A percentile compares a stretch with the other conserved stretches of the same genome.
Conservation (phyloP, 1,140 invertebrate species). For the Sycophila sp. region DNA sequence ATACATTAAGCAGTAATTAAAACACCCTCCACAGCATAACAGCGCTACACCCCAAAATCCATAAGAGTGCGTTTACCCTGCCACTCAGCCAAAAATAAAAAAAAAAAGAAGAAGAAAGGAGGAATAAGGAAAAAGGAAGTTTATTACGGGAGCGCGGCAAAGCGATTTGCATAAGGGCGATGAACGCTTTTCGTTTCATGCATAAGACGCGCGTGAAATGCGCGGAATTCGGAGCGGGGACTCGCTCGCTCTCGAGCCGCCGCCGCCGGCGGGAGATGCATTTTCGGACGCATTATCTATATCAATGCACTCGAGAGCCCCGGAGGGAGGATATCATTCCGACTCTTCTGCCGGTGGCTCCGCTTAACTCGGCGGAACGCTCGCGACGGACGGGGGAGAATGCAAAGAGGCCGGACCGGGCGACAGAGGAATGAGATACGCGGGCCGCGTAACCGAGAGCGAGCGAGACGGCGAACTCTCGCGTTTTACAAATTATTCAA, state of each 20-base stretch:
- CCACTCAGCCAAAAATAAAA: too few species aligned
- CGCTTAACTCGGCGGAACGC: conserved; percentile 2
- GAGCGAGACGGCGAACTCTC: conserved; percentile 35
- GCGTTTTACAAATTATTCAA: conserved; percentile 69
- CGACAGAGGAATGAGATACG: conserved; percentile 11
- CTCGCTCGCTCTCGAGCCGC: too few species aligned
- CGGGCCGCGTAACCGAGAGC: conserved; percentile 1
- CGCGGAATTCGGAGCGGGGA: too few species aligned
- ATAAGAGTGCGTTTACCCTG: too few species aligned
- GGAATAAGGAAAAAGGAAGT: background rate
- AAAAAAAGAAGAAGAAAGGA: too few species aligned
- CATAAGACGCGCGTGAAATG: background rate
- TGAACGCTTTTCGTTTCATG: background rate
- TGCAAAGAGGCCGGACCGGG: conserved; percentile 44
- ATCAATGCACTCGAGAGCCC: conserved; percentile 30
- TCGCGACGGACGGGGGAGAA: conserved; percentile 2
- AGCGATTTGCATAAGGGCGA: conserved; percentile 23
- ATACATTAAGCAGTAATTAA: too few species aligned
- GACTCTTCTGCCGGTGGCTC: too few species aligned
- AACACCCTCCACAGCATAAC: too few species aligned
- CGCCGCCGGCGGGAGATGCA: background rate
- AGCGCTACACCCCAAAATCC: too few species aligned
- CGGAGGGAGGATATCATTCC: conserved; percentile 41
- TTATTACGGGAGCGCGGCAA: background rate
- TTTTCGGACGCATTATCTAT: conserved; percentile 41